These are phyloP conservation scores for Mya arenaria DNA, from an alignment of 1,140 invertebrate genomes.

Conservation along the genomic window DNA sequence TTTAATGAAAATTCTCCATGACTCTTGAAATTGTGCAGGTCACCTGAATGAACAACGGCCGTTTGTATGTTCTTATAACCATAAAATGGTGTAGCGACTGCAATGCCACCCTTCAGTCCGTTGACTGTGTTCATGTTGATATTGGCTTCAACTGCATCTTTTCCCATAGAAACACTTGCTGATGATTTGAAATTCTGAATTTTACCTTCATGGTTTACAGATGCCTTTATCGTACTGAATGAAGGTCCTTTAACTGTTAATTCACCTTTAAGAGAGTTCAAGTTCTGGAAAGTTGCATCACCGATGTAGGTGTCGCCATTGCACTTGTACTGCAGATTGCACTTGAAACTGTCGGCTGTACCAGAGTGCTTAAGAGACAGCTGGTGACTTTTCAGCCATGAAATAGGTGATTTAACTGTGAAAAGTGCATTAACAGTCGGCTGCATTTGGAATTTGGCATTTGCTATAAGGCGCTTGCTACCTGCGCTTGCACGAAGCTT, in stretches of 20 bases:
- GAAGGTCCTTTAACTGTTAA: conserved; percentile 1
- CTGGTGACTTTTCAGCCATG: conserved; percentile 13
- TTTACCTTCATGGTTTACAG: conserved; percentile 12
- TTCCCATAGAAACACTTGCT: conserved; percentile 12
- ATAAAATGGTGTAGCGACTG: conserved; percentile 14
- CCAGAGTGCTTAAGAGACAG: conserved; percentile 30
- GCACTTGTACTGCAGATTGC: conserved; percentile 21
- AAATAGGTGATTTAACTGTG: conserved; percentile 8
- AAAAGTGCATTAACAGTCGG: background rate
- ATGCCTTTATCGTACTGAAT: background rate
- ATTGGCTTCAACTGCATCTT: background rate
- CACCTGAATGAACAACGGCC: background rate
- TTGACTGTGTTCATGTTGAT: conserved; percentile 14
- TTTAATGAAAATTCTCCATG: conserved; percentile 14
- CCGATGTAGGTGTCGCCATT: conserved; percentile 17
- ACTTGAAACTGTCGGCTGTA: conserved; percentile 10
- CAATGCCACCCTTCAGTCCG: conserved; percentile 10
- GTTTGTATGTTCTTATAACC: background rate
- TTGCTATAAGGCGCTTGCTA: background rate
- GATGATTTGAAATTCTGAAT: conserved; percentile 25
- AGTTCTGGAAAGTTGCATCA: conserved; percentile 24
- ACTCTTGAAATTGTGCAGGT: conserved; percentile 19
- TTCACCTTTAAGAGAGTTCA: conserved; percentile 24
- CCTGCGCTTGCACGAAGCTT: background rate
- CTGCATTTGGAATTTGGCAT: background rate